These are phyloP conservation scores for Hypocryptadius cinnamomeus DNA, from an alignment of 2,113 vertebrate genomes.

Conservation along the genomic window DNA sequence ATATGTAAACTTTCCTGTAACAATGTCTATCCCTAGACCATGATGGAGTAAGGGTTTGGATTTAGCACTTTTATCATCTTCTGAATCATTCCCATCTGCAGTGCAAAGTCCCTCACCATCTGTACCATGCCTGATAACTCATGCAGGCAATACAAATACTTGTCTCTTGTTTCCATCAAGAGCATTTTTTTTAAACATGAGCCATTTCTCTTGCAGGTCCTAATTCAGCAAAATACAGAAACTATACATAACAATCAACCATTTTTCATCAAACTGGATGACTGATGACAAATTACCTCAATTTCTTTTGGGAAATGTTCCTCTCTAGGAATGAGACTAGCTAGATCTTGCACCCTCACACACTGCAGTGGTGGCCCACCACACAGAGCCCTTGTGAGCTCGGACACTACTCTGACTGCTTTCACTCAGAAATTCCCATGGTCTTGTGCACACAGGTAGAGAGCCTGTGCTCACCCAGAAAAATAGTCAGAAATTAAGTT, in stretches of 20 bases:
- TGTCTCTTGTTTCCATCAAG: not conserved
- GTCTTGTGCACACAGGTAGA: not conserved
- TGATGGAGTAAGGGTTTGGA: slow-evolving; percentile 15
- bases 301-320: not conserved
- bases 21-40: not conserved
- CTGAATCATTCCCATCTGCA: slow-evolving; percentile 53
- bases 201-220: not conserved
- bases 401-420: not conserved
- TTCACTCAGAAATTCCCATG: not conserved
- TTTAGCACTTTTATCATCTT: slow-evolving; percentile 43
- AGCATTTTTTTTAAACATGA: not conserved
- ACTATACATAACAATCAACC: not conserved
- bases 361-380: not conserved
- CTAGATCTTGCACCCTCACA: not conserved
- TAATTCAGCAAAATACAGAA: not conserved
- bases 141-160: slow-evolving; percentile 13
- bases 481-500: not conserved
- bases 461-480: not conserved
- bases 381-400: not conserved
- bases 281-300: not conserved
- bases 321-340: not conserved
- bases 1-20: not conserved
- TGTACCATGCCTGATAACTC: slow-evolving; percentile 24
- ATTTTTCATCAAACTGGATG: not conserved
- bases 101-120: slow-evolving; percentile 47